Conservation (phyloP, 2,113 vertebrate genomes). For the Strix uralensis region DNA sequence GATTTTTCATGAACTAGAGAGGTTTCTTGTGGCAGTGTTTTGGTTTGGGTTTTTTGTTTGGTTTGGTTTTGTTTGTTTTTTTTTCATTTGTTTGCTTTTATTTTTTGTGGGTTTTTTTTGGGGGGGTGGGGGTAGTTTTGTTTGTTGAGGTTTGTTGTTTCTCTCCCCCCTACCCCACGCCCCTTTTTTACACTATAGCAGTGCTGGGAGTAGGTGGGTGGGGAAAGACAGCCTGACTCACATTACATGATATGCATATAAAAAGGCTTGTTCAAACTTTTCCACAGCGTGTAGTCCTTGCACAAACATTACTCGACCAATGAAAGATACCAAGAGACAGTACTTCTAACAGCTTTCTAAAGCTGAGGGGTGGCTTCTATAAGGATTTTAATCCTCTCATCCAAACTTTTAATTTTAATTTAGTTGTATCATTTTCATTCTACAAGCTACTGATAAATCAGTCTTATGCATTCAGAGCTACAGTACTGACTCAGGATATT, state of each 20-base stretch:
- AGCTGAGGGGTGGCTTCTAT: neutral
- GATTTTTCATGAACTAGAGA: neutral
- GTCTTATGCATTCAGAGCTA: neutral
- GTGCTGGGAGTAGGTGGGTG: neutral
- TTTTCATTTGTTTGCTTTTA: neutral
- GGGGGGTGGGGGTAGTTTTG: no score
- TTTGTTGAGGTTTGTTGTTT: neutral
- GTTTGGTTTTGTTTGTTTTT: neutral
- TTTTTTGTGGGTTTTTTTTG: neutral
- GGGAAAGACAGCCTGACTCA: neutral
- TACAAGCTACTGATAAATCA: neutral
- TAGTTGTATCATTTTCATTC: neutral
- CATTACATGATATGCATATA: neutral
- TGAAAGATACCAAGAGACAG: neutral
- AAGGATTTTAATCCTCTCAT: neutral
- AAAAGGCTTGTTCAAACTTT: neutral
- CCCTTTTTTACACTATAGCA: neutral
- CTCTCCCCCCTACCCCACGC: fast-evolving
- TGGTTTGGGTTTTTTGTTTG: neutral
- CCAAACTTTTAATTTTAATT: neutral
- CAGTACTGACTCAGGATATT: neutral
- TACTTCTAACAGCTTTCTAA: neutral
- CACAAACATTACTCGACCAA: neutral
- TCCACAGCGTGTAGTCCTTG: neutral
- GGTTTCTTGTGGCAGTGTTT: neutral